Evolutionary conservation across 2,888 invertebrate species (phyloP), one percentile per base, ranked within the genome.

Genomic region (Drosophila mulleri): DNA sequence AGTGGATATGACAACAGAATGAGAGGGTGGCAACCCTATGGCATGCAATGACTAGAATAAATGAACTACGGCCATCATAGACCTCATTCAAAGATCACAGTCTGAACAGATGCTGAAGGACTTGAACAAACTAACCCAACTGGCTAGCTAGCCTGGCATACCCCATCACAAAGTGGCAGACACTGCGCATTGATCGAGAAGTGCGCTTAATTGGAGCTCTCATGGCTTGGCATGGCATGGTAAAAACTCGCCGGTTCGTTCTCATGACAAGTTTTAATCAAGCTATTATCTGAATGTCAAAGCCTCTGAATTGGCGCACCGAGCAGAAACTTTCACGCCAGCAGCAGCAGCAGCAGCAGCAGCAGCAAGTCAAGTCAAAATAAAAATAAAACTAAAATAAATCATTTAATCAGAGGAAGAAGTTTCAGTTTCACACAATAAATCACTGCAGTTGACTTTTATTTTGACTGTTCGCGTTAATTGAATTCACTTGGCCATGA

Each of bases 241-340:
- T 32, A 59, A 50, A 65, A 39, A 54, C 52, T 61, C 54, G 71
- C 47, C 57, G 52, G 75, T 67, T 59, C 59, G 69, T 87, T 89
- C 87, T 75, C 83, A 88, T 85, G 84, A 89, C 89, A 89, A 88
- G 61, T 80, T 88, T 89, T 88, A 89, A 89, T 89, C 89, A 84
- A 84, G 89, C 77, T 69, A 89, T 84, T 88, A 89, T 85, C 88
- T 77, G 67, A 79, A 74, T 88, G 89, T 75, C 80, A 82, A 80
- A 80, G 80, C 64, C 69, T 23, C 44, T 44, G 60, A 78, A 66
- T 59, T 62, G 67, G 59, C 67, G 53, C 44, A 63, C 16, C 18
- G 68, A 35, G 8, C 63, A 56, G 57, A 67, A 84, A 89, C 84
- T 85, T 85, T 85, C 89, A 71, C 84, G 74, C 64, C 54, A 66